Base-by-base conservation (phyloP, 2,797 vertebrate species). In the Enteromius unitaeniatus region DNA sequence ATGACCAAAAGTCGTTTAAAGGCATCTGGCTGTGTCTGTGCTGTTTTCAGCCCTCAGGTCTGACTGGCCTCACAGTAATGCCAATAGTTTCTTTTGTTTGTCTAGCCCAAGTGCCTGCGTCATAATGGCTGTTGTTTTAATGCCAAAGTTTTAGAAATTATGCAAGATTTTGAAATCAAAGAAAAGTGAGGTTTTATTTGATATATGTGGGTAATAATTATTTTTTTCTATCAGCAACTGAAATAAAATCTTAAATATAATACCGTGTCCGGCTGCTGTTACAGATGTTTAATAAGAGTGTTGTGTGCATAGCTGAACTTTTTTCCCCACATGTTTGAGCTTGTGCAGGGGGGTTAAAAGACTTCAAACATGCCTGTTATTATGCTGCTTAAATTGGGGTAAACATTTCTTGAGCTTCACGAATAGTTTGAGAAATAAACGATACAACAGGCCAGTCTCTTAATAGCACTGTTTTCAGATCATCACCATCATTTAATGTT, bases 161-260 rank as follows among this genome's bases (percentile, higher is more conserved):
- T 85, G 45, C 72, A 83, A 79, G 62, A 77, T 62, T 86, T 73
- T 77, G 64, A 86, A 83, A 86, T 87, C 47, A 82, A 62, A 67
- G 69, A 83, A 72, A 34, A 49, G 37, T 47, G 21, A 60, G 7
- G n/a, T 85, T 86, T 83, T 69, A 64, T 86, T 84, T 70, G 42
- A 60, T 85, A 31, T 67, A 55, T 85, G 62, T 85, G 67, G 72
- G 72, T 82, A 72, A 81, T 81, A 85, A 86, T 87, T 79, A 37
- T 82, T 88, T 85, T 87, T 87, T 85, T 87, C 80, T 89, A 85
- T 81, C 70, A 78, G 73, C 78, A 76, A 78, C 77, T 85, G 37
- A 81, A 89, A 89, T 89, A 87, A 89, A 87, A 79, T 78, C 85
- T 86, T 40, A 85, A 76, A 34, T 37, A 23, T 78, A 49, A 47